A percentile compares a stretch with the other conserved stretches of the same genome.
phyloP scores from a whole-genome alignment of 2,888 invertebrate species.

The Plutella xylostella region DNA sequence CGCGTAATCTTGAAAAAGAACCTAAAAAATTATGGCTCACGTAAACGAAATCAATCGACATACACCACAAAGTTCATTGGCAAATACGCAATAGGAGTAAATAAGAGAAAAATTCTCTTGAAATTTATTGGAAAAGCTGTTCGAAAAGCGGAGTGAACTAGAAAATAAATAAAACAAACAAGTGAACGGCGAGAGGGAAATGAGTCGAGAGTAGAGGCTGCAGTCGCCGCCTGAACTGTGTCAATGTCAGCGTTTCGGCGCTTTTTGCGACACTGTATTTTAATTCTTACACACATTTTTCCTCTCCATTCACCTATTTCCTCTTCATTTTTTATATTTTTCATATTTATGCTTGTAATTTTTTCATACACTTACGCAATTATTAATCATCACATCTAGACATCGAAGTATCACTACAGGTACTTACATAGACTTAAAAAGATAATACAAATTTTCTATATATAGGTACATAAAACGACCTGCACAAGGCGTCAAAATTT shows the following conservation, averaged over 20 bases:
- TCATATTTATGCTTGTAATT: too few relatives aligned
- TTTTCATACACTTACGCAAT: too few relatives aligned
- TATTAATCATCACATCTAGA: too few relatives aligned
- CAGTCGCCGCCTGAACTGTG: slow-evolving; percentile 41
- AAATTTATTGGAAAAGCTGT: slow-evolving; percentile 23
- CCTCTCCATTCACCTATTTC: too few relatives aligned
- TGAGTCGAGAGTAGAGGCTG: slow-evolving; percentile 41
- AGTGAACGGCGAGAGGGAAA: slow-evolving; percentile 15
- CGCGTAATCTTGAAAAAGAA: neutral
- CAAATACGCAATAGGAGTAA: slow-evolving; percentile 18
- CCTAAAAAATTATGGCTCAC: neutral
- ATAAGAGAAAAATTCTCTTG: slow-evolving; percentile 32
- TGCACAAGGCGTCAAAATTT: too few relatives aligned
- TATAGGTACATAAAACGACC: too few relatives aligned
- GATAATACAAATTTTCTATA: too few relatives aligned
- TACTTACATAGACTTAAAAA: too few relatives aligned
- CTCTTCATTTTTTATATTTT: too few relatives aligned
- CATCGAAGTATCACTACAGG: too few relatives aligned
- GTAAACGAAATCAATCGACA: slow-evolving; percentile 3
- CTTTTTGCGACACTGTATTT: slow-evolving; percentile 1
- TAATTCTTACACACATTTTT: too few relatives aligned
- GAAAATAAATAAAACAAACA: slow-evolving; percentile 32
- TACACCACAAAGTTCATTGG: slow-evolving; percentile 6
- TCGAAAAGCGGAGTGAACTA: slow-evolving; percentile 31
- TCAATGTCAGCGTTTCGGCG: slow-evolving; percentile 55